Conservation (phyloP, 2,797 vertebrate species). For the Pangasius djambal region DNA sequence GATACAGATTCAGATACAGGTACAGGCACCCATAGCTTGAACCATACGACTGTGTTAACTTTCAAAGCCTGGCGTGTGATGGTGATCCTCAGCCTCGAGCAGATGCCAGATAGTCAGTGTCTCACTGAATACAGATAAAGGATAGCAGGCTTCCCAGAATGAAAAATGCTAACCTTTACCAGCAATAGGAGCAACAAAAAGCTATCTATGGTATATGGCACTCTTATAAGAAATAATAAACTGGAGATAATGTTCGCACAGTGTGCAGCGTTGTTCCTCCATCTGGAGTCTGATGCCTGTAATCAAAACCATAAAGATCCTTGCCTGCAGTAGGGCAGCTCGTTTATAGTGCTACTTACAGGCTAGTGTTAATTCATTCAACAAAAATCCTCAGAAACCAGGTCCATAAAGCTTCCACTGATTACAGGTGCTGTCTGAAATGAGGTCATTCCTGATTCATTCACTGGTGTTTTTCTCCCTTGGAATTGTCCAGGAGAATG, state of each 20-base stretch:
- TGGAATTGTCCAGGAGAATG: neutral
- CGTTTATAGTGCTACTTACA: neutral
- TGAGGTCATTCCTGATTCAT: neutral
- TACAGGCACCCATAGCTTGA: neutral
- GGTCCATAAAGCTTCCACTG: neutral
- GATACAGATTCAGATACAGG: neutral
- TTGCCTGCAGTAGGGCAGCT: conserved; percentile 4
- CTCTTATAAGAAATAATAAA: neutral
- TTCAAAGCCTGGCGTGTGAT: conserved; percentile 59
- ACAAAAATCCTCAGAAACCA: neutral
- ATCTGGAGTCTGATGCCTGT: neutral
- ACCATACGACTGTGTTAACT: conserved; percentile 63
- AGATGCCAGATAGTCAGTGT: neutral
- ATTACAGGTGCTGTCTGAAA: neutral
- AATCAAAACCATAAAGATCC: conserved; percentile 9
- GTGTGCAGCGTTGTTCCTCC: neutral
- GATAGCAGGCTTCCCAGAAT: conserved; percentile 30
- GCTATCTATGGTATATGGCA: neutral
- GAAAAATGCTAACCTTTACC: conserved; percentile 1
- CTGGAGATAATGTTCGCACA: neutral
- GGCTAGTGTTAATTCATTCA: neutral
- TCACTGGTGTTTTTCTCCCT: neutral
- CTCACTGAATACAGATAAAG: conserved; percentile 14
- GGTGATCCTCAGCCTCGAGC: conserved; percentile 6
- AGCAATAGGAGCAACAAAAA: neutral